Percentiles rank a stretch among this genome's conserved stretches.
These are phyloP conservation scores for Danio tinwini DNA, from an alignment of 2,797 vertebrate genomes.

Conservation along the genomic window DNA sequence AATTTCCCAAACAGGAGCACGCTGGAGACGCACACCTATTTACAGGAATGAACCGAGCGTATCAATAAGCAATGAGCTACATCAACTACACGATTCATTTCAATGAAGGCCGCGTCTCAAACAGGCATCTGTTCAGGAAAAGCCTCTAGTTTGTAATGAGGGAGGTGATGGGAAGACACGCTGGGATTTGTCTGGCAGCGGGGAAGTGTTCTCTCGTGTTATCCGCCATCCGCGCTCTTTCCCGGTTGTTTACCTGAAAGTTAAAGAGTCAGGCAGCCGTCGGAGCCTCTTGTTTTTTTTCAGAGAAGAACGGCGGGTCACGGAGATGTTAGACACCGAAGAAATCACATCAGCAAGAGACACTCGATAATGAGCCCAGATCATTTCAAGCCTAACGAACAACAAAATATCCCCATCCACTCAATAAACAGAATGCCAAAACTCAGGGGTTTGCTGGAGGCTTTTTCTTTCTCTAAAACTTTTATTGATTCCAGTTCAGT, in stretches of 20 bases:
- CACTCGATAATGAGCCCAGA: background rate
- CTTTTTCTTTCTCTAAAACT: background rate
- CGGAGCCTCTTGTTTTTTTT: slow-evolving; percentile 20
- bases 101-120: slow-evolving; percentile 37
- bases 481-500: background rate
- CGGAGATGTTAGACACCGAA: background rate
- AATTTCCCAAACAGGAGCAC: slow-evolving; percentile 60
- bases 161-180: slow-evolving; percentile 52
- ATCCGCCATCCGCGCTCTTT: slow-evolving; percentile 6
- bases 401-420: background rate
- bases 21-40: slow-evolving; percentile 51
- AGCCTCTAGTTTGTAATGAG: slow-evolving; percentile 33
- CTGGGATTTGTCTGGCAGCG: slow-evolving; percentile 39
- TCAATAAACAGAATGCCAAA: background rate
- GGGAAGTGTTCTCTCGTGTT: slow-evolving; percentile 33
- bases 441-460: background rate
- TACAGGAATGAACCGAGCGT: slow-evolving; percentile 41
- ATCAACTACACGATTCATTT: slow-evolving; percentile 52
- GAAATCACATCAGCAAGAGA: slow-evolving; percentile 9
- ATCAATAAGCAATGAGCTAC: slow-evolving; percentile 58
- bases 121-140: slow-evolving; percentile 37
- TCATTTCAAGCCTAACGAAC: slow-evolving; percentile 3
- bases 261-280: slow-evolving; percentile 49
- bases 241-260: slow-evolving; percentile 42
- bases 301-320: slow-evolving; percentile 17